Evolutionary conservation across 2,797 vertebrate genomes (phyloP).

Genomic region (Coreius guichenoti): DNA sequence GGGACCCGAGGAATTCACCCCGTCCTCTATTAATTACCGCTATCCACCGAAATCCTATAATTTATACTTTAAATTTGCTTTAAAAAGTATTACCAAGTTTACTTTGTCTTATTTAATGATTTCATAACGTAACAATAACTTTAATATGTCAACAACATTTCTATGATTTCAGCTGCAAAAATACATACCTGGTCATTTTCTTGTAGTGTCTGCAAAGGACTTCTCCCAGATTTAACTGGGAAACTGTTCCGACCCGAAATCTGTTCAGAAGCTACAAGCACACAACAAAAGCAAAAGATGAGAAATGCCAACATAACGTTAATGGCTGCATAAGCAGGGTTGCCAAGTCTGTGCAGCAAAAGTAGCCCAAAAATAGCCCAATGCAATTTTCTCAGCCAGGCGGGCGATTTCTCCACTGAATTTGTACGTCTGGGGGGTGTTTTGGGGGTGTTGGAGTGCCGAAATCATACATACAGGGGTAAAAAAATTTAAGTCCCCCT

Average conservation of each 20-base stretch:
- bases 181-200: slow-evolving; percentile 86
- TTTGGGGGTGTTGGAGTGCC: no score
- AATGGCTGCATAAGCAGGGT: neutral
- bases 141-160: neutral
- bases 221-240: slow-evolving; percentile 80
- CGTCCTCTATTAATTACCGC: neutral
- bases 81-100: neutral
- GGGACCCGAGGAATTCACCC: neutral
- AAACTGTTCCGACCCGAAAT: slow-evolving; percentile 67
- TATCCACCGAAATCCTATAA: neutral
- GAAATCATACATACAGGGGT: no score
- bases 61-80: neutral
- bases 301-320: slow-evolving; percentile 1
- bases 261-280: slow-evolving; percentile 69
- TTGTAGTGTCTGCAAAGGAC: slow-evolving; percentile 85
- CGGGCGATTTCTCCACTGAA: no score
- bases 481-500: no score
- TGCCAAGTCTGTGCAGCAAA: no score
- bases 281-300: slow-evolving; percentile 33
- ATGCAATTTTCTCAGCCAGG: no score
- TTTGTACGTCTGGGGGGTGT: no score
- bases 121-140: neutral
- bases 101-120: neutral
- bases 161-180: neutral
- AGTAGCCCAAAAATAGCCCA: no score